Evolutionary conservation across 2,797 vertebrate genomes (phyloP), one percentile per base, ranked within the genome.

Genomic region (Sitta carolinensis): DNA sequence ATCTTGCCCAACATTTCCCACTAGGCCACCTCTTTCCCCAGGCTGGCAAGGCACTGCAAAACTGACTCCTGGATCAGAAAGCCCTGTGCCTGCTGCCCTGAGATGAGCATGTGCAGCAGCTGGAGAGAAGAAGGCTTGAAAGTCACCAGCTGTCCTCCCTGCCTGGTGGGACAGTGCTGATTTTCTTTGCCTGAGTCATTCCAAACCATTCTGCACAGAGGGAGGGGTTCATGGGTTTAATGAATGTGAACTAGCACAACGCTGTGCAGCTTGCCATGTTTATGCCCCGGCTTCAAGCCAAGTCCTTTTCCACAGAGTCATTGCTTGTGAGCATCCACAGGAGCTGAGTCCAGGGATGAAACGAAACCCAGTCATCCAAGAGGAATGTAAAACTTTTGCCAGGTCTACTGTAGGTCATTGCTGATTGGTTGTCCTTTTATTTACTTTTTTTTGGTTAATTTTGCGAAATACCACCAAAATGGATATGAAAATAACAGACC

Each of bases 21-120:
- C 20, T 19, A 4, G 43, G 22, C 8, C 3, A 1, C 10, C 26
- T 86, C 66, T 17, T 86, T 75, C 8, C 23, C 43, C 36, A n/a
- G 43, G n/a, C 36, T 85, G 68, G 42, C 64, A 85, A 26, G 25
- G 22, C 78, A 17, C 42, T 42, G 32, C 52, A 61, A 55, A 40
- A 36, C 38, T 38, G 36, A n/a, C 30, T 22, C 2, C 14, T 23
- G 61, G 4, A 36, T 45, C 38, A 61, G 38, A 67, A 57, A 83
- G 14, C 29, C 21, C 54, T 0, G 1, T 8, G 18, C 22, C 43
- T 42, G 43, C 19, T 0, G 0, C 34, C 34, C 54, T 2, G 4
- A 57, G 51, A 16, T 57, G 38, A 92, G 64, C 17, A 22, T 1
- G 13, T n/a, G n/a, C 22, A 64, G 38, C 4, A 7, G 4, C 30